phyloP scores from a whole-genome alignment of 2,888 invertebrate genomes.

The Caenorhabditis becei region DNA sequence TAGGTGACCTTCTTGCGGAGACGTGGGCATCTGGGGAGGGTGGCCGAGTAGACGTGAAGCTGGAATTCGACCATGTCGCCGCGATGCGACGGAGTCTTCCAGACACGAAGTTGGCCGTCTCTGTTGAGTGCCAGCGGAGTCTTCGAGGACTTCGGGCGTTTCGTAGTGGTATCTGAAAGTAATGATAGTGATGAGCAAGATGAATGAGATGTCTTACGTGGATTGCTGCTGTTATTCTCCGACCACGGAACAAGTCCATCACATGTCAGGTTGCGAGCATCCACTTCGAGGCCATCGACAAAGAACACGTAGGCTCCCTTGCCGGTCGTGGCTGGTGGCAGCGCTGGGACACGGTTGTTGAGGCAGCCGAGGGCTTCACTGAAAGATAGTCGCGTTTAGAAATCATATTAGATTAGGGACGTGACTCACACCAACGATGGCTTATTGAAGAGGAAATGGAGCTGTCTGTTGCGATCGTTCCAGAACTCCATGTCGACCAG shows the following conservation, averaged over 20 bases:
- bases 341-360: conserved; percentile 64
- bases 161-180: conserved; percentile 34
- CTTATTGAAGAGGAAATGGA: conserved; percentile 69
- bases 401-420: not conserved
- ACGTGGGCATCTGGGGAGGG: conserved; percentile 68
- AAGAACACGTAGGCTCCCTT: conserved; percentile 70
- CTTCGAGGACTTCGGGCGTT: conserved; percentile 62
- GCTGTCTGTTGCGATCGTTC: conserved; percentile 68
- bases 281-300: conserved; percentile 68
- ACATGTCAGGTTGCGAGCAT: conserved; percentile 68
- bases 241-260: conserved; percentile 74
- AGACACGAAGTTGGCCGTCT: conserved; percentile 54
- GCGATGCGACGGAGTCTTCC: conserved; percentile 43
- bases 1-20: conserved; percentile 70
- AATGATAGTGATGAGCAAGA: not conserved
- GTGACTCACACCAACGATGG: conserved; percentile 61
- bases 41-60: conserved; percentile 69
- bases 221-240: conserved; percentile 56
- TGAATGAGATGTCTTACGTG: conserved; percentile 19
- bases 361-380: conserved; percentile 65
- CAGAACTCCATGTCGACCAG: conserved; percentile 68
- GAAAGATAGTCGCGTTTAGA: not conserved
- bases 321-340: conserved; percentile 64
- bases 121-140: conserved; percentile 59
- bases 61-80: conserved; percentile 55